Evolutionary conservation across 2,888 invertebrate species (phyloP), one percentile per base, ranked within the genome.

Genomic region (Operophtera brumata): DNA sequence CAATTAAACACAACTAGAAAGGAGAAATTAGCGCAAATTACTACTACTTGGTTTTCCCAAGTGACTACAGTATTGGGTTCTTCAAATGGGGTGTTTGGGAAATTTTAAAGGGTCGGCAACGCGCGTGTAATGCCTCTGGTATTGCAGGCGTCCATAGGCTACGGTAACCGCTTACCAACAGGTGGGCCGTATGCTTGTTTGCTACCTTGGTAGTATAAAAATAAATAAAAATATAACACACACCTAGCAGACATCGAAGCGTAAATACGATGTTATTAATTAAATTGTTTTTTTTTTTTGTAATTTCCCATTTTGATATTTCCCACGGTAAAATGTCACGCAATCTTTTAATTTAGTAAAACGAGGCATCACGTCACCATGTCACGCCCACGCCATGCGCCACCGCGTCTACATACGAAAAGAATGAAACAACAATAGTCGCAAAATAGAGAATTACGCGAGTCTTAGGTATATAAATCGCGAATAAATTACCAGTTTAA

Each of bases 401-500:
- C 58, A 28, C 30, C 53, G 39, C 37, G 54, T 48, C 58, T 63
- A 66, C 67, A 73, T 71, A 68, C 63, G 62, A 78, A 72, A 70
- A 75, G 71, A 73, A 78, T 73, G 77, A 77, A 77, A 71, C 73
- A 70, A 80, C 77, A 78, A 80, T 80, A 77, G 77, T 75, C 63
- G 75, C 83, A 72, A 82, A 84, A 79, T 84, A 82, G 78, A 82
- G 74, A 79, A 83, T 79, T 78, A 82, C 74, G 70, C 70, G 57
- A 60, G 59, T 66, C 57, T 20, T 20, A 20, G 20, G 64, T 76
- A 71, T 62, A 74, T 80, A 80, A 80, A 81, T 77, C 71, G 70
- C 68, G 71, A 82, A 84, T 86, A 83, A 83, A 84, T 87, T 83
- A 85, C 72, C 56, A 74, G 72, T 78, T 84, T 84, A 85, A 86